These are phyloP conservation scores for Andrena chrysosceles DNA, from an alignment of 2,888 invertebrate genomes.

Conservation along the genomic window DNA sequence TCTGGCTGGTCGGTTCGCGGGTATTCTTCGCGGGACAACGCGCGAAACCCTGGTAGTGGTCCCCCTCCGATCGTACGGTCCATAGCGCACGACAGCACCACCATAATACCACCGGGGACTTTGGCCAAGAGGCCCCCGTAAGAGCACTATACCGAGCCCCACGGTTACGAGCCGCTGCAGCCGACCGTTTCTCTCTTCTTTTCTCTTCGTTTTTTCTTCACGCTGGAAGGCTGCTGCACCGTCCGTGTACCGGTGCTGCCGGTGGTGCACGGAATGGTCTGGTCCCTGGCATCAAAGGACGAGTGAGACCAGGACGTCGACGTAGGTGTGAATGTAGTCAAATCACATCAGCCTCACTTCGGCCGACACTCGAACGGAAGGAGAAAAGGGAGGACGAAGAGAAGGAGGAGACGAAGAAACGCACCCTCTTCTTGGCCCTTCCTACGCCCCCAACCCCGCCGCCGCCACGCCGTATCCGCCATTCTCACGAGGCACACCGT, in stretches of 20 bases:
- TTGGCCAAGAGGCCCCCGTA: slow-evolving; percentile 32
- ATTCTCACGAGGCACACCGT: slow-evolving; percentile 69
- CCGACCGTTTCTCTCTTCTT: slow-evolving; percentile 42
- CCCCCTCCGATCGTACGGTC: slow-evolving; percentile 62
- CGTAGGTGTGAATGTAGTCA: slow-evolving; percentile 83
- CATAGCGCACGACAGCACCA: slow-evolving; percentile 51
- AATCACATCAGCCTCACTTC: slow-evolving; percentile 80
- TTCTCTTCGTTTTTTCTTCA: slow-evolving; percentile 57
- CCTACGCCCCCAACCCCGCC: slow-evolving; percentile 40
- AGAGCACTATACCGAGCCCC: slow-evolving; percentile 23
- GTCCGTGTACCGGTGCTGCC: slow-evolving; percentile 35
- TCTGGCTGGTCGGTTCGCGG: slow-evolving; percentile 34
- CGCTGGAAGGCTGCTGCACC: slow-evolving; percentile 46
- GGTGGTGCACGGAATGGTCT: slow-evolving; percentile 68
- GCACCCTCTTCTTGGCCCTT: slow-evolving; percentile 48
- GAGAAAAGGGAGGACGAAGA: slow-evolving; percentile 52
- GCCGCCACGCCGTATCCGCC: slow-evolving; percentile 43
- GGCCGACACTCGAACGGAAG: slow-evolving; percentile 71
- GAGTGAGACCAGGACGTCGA: slow-evolving; percentile 69
- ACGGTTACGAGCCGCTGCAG: slow-evolving; percentile 47
- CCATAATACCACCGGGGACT: slow-evolving; percentile 55
- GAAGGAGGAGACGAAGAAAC: slow-evolving; percentile 56
- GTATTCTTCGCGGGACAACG: slow-evolving; percentile 66
- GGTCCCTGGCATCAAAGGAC: slow-evolving; percentile 65
- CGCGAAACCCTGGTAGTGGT: slow-evolving; percentile 74